Percentiles rank a stretch among this genome's conserved stretches.
phyloP scores from a whole-genome alignment of 2,113 vertebrate genomes.

The Seriola quinqueradiata region DNA sequence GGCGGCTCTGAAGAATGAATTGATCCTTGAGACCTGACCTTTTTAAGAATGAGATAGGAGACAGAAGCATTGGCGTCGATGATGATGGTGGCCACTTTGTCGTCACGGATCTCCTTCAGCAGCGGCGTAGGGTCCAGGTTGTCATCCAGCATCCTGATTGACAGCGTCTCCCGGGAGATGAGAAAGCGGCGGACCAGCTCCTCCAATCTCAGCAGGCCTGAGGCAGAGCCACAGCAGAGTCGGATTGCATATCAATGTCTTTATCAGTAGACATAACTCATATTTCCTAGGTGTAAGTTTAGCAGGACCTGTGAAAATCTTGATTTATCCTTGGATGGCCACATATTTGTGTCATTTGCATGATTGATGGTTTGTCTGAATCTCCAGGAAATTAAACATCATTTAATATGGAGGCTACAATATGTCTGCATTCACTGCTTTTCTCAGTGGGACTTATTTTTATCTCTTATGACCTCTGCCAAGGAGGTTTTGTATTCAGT shows the following conservation, averaged over 20 bases:
- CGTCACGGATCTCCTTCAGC: constrained; percentile 95
- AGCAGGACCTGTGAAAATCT: constrained; percentile 32
- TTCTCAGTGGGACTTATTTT: constrained; percentile 22
- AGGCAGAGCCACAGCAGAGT: constrained; percentile 51
- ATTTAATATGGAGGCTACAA: constrained; percentile 17
- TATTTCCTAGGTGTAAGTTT: constrained; percentile 40
- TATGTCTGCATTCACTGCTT: constrained; percentile 8
- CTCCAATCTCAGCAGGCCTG: constrained; percentile 93
- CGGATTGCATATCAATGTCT: constrained; percentile 57
- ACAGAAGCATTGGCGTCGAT: constrained; percentile 93
- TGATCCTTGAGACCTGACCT: constrained; percentile 81
- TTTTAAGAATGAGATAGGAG: constrained; percentile 92
- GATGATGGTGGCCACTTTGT: constrained; percentile 96
- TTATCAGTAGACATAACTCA: constrained; percentile 53
- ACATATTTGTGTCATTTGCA: constrained; percentile 30
- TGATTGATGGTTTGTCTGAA: constrained; percentile 52
- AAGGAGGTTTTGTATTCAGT: constrained; percentile 31
- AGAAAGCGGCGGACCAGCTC: constrained; percentile 93
- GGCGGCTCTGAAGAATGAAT: constrained; percentile 5
- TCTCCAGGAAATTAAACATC: constrained; percentile 52
- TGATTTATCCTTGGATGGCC: constrained; percentile 21
- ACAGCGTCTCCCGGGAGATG: constrained; percentile 94
- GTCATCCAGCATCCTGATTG: constrained; percentile 93
- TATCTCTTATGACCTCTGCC: constrained; percentile 6
- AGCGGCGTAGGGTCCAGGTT: constrained; percentile 92